phyloP scores from a whole-genome alignment of 2,113 vertebrate species.

The Clupea harengus region DNA sequence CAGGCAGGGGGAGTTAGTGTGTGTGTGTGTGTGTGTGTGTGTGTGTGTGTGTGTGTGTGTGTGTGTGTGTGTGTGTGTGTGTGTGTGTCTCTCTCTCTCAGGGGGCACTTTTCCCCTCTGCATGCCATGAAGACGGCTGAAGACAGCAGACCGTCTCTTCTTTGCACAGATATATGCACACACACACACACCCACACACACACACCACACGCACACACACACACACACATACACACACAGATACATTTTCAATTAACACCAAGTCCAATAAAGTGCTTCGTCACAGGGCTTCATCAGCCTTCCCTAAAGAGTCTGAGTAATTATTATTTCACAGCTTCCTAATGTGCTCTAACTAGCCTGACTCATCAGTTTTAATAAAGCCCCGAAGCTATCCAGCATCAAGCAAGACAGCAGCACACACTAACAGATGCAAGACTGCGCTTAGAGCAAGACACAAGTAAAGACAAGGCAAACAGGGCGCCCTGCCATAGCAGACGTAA shows the following conservation, averaged over 20 bases:
- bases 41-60: constrained; percentile 20
- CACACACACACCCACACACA: neutral
- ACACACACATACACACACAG: neutral
- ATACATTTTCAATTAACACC: constrained; percentile 17
- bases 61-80: constrained; percentile 20
- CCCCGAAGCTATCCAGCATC: neutral
- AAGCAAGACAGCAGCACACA: neutral
- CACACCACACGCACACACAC: neutral
- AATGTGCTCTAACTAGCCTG: neutral
- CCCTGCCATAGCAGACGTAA: neutral
- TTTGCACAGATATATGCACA: neutral
- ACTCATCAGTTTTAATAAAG: neutral
- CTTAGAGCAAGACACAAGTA: neutral
- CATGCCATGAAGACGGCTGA: neutral
- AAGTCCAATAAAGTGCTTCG: neutral
- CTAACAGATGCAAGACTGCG: neutral
- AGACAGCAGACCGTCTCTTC: neutral
- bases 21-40: constrained; percentile 18
- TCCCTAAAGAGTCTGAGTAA: neutral
- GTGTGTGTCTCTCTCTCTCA: neutral
- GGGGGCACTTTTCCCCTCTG: neutral
- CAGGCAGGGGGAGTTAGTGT: neutral
- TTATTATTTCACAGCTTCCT: neutral
- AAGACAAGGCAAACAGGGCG: no score
- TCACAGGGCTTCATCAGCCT: neutral